Evolutionary conservation across 2,888 invertebrate species (phyloP), one percentile per base, ranked within the genome.

Genomic region (Drosophila rellima): DNA sequence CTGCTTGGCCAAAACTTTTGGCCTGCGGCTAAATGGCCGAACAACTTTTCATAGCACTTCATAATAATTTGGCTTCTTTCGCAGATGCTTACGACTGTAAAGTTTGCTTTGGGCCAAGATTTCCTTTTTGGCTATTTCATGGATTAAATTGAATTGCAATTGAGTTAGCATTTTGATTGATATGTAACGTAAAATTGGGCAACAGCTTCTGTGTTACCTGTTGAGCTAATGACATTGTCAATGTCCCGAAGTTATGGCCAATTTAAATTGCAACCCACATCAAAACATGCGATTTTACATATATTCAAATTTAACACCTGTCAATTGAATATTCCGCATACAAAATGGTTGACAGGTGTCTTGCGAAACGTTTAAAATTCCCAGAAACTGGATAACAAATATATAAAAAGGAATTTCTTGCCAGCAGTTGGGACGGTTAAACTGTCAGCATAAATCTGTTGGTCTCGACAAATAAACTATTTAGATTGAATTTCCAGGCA

Each of bases 31-130:
- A 52, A 76, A 74, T 64, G 52, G 48, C 50, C 35, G 62, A 63
- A 2, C 67, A 80, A 65, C 52, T 88, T 81, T 79, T 57, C 51
- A 50, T 61, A 48, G 42, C 70, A 73, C 61, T 82, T 71, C 67
- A 82, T 68, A 70, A 82, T 68, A 70, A 79, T 56, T 70, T 61
- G 17, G 48, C 35, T 63, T 33, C 44, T 62, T 50, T 40, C 26
- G 11, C 20, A 37, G 17, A 45, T 29, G 40, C 40, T 31, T 8
- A 33, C 15, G 35, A 39, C 29, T 52, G 39, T 17, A 40, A 29
- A 37, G 35, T 23, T 18, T 37, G 15, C 37, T 15, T 39, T 52
- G 37, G 42, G 45, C 7, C 40, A 42, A 42, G 42, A 20, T 42
- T 42, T 42, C 29, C 11, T 11, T 37, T 17, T 35, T 17, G 6